phyloP scores from a whole-genome alignment of 2,888 invertebrate species.

The Drosophila diplacantha region DNA sequence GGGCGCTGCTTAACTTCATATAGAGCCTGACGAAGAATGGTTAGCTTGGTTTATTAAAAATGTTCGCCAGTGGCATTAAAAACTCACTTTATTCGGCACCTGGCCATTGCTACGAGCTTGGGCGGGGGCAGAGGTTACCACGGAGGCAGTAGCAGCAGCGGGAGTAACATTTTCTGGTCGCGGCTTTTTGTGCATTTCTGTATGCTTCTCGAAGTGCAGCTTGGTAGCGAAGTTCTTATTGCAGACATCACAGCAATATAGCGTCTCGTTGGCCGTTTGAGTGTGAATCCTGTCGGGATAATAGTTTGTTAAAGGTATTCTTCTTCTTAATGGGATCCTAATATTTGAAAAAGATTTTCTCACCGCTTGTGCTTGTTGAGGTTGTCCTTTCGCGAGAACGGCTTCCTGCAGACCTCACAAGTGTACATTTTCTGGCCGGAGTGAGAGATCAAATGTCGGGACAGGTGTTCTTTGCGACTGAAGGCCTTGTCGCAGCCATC shows the following conservation, averaged over 20 bases:
- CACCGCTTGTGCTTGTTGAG: conserved; percentile 77
- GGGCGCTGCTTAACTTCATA: conserved; percentile 32
- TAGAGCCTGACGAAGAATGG: conserved; percentile 23
- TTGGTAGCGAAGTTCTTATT: conserved; percentile 83
- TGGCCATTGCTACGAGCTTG: conserved; percentile 24
- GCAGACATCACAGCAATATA: conserved; percentile 83
- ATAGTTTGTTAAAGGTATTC: neutral
- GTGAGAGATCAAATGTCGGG: conserved; percentile 83
- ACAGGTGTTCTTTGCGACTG: conserved; percentile 84
- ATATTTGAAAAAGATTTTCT: conserved; percentile 8
- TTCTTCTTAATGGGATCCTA: too few species aligned
- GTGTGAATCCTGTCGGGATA: conserved; percentile 69
- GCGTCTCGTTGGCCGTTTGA: conserved; percentile 74
- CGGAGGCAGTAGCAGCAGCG: conserved; percentile 28
- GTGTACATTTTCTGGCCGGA: conserved; percentile 83
- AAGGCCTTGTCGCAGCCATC: conserved; percentile 82
- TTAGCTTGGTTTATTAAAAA: too few species aligned
- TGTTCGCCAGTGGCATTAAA: neutral
- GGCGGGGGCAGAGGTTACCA: neutral
- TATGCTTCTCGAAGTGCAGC: conserved; percentile 83
- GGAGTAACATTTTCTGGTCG: conserved; percentile 39
- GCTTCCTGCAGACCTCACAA: conserved; percentile 81
- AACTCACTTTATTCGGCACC: conserved; percentile 27
- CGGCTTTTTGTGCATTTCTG: conserved; percentile 78
- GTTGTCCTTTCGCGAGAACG: conserved; percentile 79